A percentile compares a stretch with the other conserved stretches of the same genome.
phyloP scores from a whole-genome alignment of 2,113 vertebrate species.

The Amblyopsis rosae region DNA sequence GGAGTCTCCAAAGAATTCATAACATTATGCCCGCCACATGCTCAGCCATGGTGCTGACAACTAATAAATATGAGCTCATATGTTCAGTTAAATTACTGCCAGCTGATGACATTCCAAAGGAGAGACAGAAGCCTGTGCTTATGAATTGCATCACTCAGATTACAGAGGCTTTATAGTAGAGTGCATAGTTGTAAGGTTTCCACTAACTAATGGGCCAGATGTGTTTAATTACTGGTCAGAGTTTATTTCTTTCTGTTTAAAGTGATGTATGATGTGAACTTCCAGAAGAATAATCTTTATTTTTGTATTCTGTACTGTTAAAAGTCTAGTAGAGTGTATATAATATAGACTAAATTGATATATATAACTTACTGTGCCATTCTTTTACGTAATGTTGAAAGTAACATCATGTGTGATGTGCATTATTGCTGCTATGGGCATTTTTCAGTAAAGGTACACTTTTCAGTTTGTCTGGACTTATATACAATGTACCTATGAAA shows the following conservation, averaged over 20 bases:
- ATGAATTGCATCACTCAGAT: constrained; percentile 43
- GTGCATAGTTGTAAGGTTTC: constrained; percentile 19
- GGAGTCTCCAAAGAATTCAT: constrained; percentile 8
- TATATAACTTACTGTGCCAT: not conserved
- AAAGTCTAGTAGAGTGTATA: not conserved
- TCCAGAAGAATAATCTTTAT: not conserved
- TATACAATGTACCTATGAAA: no score
- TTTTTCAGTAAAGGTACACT: not conserved
- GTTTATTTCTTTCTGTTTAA: not conserved
- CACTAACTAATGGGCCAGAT: constrained; percentile 34
- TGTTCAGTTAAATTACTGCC: constrained; percentile 40
- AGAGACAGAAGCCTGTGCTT: constrained; percentile 33
- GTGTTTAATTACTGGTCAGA: constrained; percentile 27
- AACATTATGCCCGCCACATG: constrained; percentile 8
- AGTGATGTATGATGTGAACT: not conserved
- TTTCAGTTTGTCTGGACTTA: not conserved
- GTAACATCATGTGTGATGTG: not conserved
- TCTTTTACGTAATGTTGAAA: not conserved
- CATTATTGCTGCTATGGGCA: not conserved
- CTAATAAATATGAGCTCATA: constrained; percentile 39
- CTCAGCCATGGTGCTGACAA: constrained; percentile 28
- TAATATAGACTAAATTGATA: not conserved
- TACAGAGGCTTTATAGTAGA: constrained; percentile 59
- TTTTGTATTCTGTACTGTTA: not conserved
- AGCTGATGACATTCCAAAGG: constrained; percentile 54